These are phyloP conservation scores for Timema cristinae DNA, from an alignment of 2,888 invertebrate genomes.

Conservation along the genomic window DNA sequence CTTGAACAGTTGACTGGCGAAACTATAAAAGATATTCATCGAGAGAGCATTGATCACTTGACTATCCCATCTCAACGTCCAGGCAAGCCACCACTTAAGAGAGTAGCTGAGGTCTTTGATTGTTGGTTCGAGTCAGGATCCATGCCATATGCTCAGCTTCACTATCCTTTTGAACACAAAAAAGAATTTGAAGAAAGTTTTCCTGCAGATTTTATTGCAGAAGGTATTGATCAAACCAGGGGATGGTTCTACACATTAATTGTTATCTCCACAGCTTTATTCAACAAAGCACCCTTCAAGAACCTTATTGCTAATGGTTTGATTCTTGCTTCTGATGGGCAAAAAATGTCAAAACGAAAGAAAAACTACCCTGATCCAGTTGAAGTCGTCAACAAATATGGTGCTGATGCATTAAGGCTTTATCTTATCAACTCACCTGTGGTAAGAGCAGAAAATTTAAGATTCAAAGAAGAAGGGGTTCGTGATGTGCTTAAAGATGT, in stretches of 20 bases:
- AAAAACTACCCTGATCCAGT: constrained; percentile 98
- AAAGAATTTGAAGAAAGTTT: constrained; percentile 86
- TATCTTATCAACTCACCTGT: constrained; percentile 98
- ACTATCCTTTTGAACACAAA: constrained; percentile 92
- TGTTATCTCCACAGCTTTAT: constrained; percentile 92
- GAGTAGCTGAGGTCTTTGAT: constrained; percentile 95
- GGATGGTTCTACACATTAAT: constrained; percentile 99
- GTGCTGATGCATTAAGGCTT: constrained; percentile 93
- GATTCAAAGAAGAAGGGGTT: constrained; percentile 97
- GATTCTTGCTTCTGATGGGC: constrained; percentile 93
- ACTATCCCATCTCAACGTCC: constrained; percentile 85
- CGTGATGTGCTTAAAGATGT: constrained; percentile 95
- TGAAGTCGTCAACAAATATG: constrained; percentile 83
- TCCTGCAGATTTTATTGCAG: constrained; percentile 99
- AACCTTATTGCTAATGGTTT: constrained; percentile 96
- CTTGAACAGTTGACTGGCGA: constrained; percentile 77
- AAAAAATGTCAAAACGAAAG: constrained; percentile 99
- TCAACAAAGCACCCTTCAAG: constrained; percentile 95
- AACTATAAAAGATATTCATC: constrained; percentile 84
- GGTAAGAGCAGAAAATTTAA: constrained; percentile 91
- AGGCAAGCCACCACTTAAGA: constrained; percentile 76
- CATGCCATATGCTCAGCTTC: constrained; percentile 97
- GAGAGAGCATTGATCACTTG: constrained; percentile 89
- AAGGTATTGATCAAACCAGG: constrained; percentile 96
- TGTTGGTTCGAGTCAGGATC: constrained; percentile 99